Conservation (phyloP, 2,888 invertebrate species). For the Mesorhabditis spiculigera region DNA sequence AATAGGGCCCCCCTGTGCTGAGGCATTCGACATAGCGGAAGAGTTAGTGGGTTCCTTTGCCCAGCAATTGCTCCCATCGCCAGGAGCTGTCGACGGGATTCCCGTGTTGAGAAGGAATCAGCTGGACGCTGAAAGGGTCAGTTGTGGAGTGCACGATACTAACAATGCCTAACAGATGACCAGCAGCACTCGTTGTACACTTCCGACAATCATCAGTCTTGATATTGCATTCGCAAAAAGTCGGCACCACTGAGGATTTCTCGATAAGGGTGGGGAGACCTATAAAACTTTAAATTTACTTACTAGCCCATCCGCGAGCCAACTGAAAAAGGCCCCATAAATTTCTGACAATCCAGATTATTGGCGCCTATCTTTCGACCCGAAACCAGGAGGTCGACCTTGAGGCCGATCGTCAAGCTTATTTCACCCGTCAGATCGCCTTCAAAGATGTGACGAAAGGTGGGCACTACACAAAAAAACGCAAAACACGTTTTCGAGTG, state of each 20-base stretch:
- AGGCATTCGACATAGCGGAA: too few species aligned
- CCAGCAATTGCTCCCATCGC: too few species aligned
- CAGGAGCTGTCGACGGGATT: too few species aligned
- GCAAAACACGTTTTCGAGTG: not conserved
- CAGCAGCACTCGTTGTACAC: not conserved
- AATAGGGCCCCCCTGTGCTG: too few species aligned
- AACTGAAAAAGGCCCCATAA: too few species aligned
- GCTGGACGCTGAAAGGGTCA: too few species aligned
- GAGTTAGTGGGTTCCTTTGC: too few species aligned
- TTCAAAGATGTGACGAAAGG: not conserved
- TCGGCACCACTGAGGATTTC: not conserved
- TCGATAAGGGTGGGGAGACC: not conserved
- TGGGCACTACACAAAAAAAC: not conserved
- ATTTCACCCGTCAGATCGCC: not conserved
- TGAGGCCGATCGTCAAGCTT: not conserved
- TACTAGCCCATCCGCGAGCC: too few species aligned
- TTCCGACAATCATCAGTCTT: not conserved
- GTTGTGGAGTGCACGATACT: too few species aligned
- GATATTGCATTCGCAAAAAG: conserved; percentile 1
- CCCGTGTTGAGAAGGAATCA: too few species aligned
- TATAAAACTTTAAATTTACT: too few species aligned
- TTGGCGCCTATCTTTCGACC: not conserved
- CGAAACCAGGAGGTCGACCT: not conserved
- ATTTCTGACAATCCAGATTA: not conserved
- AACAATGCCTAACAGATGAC: too few species aligned